A percentile compares a stretch with the other conserved stretches of the same genome.
phyloP scores from a whole-genome alignment of 2,888 invertebrate genomes.

The Sesia bembeciformis region DNA sequence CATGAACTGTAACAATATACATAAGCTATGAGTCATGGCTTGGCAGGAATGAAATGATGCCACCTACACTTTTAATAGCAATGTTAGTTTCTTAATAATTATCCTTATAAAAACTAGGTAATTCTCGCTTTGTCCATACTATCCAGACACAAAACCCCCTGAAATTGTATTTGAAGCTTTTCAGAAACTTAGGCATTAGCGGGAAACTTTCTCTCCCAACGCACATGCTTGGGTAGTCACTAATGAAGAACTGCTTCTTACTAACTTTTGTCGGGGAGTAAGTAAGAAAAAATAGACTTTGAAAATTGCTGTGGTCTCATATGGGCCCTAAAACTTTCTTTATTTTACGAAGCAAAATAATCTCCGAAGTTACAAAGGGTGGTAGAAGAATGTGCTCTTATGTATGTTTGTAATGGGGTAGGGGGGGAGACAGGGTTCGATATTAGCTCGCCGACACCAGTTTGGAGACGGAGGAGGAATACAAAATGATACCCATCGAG shows the following conservation, averaged over 20 bases:
- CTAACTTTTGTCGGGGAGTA: constrained; percentile 26
- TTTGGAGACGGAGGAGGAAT: constrained; percentile 30
- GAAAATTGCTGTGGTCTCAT: constrained; percentile 39
- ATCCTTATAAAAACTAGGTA: too few species aligned
- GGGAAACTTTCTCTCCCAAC: constrained; percentile 50
- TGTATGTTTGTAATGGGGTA: background rate
- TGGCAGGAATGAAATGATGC: too few species aligned
- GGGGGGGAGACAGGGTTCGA: constrained; percentile 22
- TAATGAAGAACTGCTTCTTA: constrained; percentile 54
- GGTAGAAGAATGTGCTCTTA: constrained; percentile 4
- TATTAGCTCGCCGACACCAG: constrained; percentile 38
- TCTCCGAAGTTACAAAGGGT: constrained; percentile 11
- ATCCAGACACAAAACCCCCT: constrained; percentile 17
- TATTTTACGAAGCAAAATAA: constrained; percentile 26
- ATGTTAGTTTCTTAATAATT: too few species aligned
- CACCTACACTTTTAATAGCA: too few species aligned
- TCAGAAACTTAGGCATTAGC: constrained; percentile 56
- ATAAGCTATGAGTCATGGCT: too few species aligned
- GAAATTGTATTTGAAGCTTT: constrained; percentile 56
- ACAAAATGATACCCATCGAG: constrained; percentile 18
- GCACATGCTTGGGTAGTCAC: constrained; percentile 54
- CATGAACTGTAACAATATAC: too few species aligned
- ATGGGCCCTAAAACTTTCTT: constrained; percentile 27
- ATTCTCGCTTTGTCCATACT: constrained; percentile 11
- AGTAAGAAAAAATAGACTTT: constrained; percentile 30